These are phyloP conservation scores for Drosophila yooni DNA, from an alignment of 2,888 invertebrate species.

Conservation along the genomic window DNA sequence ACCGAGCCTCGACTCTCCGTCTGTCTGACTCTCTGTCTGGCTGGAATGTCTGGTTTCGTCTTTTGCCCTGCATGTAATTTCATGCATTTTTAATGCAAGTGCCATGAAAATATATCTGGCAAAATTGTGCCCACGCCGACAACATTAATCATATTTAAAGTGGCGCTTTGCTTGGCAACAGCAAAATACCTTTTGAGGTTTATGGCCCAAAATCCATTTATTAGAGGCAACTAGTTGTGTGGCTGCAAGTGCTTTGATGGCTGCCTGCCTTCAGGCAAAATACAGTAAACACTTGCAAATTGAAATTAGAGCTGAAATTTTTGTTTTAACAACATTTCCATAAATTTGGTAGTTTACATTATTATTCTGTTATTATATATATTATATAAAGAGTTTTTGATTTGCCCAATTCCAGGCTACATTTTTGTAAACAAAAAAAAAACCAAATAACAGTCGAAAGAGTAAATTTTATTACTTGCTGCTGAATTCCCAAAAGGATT, in stretches of 20 bases:
- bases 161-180: slow-evolving; percentile 39
- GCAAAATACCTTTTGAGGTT: slow-evolving; percentile 24
- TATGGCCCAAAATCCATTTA: slow-evolving; percentile 54
- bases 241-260: slow-evolving; percentile 30
- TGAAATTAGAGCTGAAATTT: neutral
- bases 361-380: neutral
- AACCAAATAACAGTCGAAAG: too few species aligned
- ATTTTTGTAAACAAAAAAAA: neutral
- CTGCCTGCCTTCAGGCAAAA: slow-evolving; percentile 17
- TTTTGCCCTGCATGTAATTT: slow-evolving; percentile 57
- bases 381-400: neutral
- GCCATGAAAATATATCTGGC: slow-evolving; percentile 54
- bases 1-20: neutral
- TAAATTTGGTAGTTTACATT: neutral
- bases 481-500: neutral
- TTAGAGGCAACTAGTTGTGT: slow-evolving; percentile 56
- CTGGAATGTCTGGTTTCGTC: neutral
- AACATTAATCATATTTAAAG: slow-evolving; percentile 71
- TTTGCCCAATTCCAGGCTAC: neutral
- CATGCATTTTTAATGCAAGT: slow-evolving; percentile 68
- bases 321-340: neutral
- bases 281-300: neutral
- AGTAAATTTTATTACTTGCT: too few species aligned
- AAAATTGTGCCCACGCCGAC: slow-evolving; percentile 25
- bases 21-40: slow-evolving; percentile 2